phyloP scores from a whole-genome alignment of 2,888 invertebrate genomes.

The Drosophila phalerata region DNA sequence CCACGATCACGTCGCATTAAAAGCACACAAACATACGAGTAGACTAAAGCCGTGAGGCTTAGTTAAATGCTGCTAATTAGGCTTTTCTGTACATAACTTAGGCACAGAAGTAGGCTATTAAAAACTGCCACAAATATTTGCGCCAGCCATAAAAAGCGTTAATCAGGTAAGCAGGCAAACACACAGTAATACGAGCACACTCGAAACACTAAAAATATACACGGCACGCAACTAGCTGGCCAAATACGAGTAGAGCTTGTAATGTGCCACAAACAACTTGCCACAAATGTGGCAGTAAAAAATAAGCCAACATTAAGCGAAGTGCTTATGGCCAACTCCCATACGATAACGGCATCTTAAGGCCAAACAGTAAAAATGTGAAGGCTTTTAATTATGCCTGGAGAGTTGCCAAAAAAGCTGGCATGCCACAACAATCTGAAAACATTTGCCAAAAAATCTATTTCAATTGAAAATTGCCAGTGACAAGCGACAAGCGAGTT shows the following conservation, averaged over 20 bases:
- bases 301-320: conserved; percentile 23
- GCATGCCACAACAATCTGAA: conserved; percentile 48
- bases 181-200: conserved; percentile 22
- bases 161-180: conserved; percentile 66
- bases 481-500: conserved; percentile 47
- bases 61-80: conserved; percentile 84
- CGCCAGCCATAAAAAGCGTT: conserved; percentile 75
- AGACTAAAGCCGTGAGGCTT: conserved; percentile 65
- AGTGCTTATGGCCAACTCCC: conserved; percentile 11
- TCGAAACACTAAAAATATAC: conserved; percentile 10
- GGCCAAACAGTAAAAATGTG: conserved; percentile 15
- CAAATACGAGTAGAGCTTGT: conserved; percentile 6
- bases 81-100: conserved; percentile 69
- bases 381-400: conserved; percentile 71
- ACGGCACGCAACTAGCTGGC: conserved; percentile 20
- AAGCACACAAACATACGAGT: conserved; percentile 44
- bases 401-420: conserved; percentile 54
- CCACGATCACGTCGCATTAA: conserved; percentile 78
- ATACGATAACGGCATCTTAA: conserved; percentile 12
- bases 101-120: conserved; percentile 67
- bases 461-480: conserved; percentile 74
- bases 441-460: conserved; percentile 72
- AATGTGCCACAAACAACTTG: conserved; percentile 27
- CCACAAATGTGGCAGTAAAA: conserved; percentile 58
- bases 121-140: conserved; percentile 75